A percentile compares a stretch with the other conserved stretches of the same genome.
These are phyloP conservation scores for Latrodectus geometricus DNA, from an alignment of 1,140 invertebrate species.

Conservation along the genomic window DNA sequence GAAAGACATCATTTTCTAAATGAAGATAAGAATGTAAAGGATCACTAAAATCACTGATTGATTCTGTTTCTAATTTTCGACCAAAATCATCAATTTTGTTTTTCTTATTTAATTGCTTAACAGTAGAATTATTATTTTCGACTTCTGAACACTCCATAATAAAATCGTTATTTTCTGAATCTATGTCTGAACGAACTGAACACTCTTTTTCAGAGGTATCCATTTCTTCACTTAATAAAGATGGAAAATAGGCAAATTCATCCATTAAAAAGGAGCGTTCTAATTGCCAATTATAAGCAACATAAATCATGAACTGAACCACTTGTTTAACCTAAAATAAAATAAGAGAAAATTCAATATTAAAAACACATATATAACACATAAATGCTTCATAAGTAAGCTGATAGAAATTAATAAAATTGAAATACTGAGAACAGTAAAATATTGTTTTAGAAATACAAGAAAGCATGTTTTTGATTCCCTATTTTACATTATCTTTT, in stretches of 20 bases:
- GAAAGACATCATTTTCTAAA: slow-evolving; percentile 71
- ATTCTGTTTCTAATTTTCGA: slow-evolving; percentile 71
- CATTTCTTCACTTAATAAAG: slow-evolving; percentile 62
- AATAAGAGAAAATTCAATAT: not conserved
- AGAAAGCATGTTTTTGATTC: no score
- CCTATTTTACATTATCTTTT: no score
- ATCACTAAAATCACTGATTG: slow-evolving; percentile 80
- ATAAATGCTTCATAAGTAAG: no score
- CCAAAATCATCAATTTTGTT: slow-evolving; percentile 37
- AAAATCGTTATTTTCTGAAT: not conserved
- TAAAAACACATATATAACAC: not conserved
- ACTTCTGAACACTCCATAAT: not conserved
- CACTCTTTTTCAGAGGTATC: slow-evolving; percentile 21
- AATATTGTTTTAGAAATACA: no score
- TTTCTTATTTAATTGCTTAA: not conserved
- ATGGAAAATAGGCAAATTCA: slow-evolving; percentile 77
- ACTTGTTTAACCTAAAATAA: slow-evolving; percentile 79
- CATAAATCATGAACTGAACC: slow-evolving; percentile 83
- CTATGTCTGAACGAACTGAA: not conserved
- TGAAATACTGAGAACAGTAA: no score
- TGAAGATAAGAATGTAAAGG: slow-evolving; percentile 79
- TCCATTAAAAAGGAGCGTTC: slow-evolving; percentile 93
- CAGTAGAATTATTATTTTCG: not conserved
- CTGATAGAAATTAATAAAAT: no score
- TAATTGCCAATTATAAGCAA: slow-evolving; percentile 90